Conservation (phyloP, 2,888 invertebrate genomes). For the Papilio demoleus region DNA sequence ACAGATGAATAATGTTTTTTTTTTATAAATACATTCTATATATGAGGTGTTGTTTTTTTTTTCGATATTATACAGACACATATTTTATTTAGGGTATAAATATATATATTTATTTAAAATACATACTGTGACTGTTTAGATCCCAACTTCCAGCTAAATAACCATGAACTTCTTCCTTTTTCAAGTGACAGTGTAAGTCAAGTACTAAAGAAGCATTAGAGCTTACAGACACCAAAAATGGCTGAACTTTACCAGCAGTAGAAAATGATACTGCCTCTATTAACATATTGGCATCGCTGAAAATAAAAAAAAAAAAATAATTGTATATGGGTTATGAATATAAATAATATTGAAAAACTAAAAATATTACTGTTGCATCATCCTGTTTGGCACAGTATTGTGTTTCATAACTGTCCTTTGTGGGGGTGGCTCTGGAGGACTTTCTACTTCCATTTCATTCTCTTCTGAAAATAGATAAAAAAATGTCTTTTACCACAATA, state of each 20-base stretch:
- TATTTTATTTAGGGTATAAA: no score
- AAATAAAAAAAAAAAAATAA: slow-evolving; percentile 48
- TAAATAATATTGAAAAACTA: neutral
- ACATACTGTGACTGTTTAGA: slow-evolving; percentile 95
- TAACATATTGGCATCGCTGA: slow-evolving; percentile 94
- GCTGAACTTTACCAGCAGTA: slow-evolving; percentile 94
- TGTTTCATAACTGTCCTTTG: slow-evolving; percentile 89
- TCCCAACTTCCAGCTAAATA: slow-evolving; percentile 98
- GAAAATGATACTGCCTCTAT: slow-evolving; percentile 95
- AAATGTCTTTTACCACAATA: no score
- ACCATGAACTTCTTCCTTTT: slow-evolving; percentile 97
- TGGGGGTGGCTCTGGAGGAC: slow-evolving; percentile 84
- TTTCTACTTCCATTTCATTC: slow-evolving; percentile 84
- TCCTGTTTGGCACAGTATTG: slow-evolving; percentile 89
- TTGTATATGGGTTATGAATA: neutral
- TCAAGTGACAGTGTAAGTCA: slow-evolving; percentile 97
- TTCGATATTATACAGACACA: no score
- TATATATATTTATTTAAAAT: no score
- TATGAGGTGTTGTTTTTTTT: no score
- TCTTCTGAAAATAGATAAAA: slow-evolving; percentile 68
- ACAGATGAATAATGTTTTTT: no score
- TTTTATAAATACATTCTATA: no score
- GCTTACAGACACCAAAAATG: slow-evolving; percentile 93
- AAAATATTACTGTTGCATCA: slow-evolving; percentile 87
- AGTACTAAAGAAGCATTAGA: slow-evolving; percentile 94